Conservation (phyloP, 2,888 invertebrate genomes). For the Drosophila leonis region DNA sequence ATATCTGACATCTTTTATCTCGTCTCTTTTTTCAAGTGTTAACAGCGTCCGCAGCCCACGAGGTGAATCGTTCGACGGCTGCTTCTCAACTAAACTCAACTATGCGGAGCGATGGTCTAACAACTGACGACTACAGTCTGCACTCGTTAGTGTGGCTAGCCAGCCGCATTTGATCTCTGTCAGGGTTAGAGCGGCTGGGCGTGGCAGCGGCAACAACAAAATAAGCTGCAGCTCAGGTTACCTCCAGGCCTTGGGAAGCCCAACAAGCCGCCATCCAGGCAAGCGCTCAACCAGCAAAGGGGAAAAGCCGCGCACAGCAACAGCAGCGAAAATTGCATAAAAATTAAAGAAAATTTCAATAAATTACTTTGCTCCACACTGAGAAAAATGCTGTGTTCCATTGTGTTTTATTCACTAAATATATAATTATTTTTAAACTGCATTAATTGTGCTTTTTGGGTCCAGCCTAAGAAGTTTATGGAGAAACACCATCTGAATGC, state of each 20-base stretch:
- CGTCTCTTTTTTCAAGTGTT: neutral
- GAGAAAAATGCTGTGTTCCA: neutral
- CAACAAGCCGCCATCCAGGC: constrained; percentile 57
- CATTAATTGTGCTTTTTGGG: neutral
- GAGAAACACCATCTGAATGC: no score
- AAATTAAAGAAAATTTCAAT: constrained; percentile 6
- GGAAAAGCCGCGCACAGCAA: constrained; percentile 15
- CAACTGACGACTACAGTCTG: constrained; percentile 15
- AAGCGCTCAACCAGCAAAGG: constrained; percentile 51
- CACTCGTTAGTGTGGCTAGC: constrained; percentile 42
- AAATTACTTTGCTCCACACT: neutral
- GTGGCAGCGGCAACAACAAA: constrained; percentile 5
- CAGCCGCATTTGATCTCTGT: constrained; percentile 48
- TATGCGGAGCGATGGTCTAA: constrained; percentile 15
- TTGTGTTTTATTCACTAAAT: neutral
- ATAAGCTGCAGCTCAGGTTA: constrained; percentile 55
- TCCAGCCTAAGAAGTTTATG: neutral
- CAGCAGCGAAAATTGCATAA: neutral
- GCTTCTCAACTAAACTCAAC: constrained; percentile 53
- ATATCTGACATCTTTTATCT: constrained; percentile 58
- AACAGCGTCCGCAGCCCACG: constrained; percentile 23
- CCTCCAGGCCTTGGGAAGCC: constrained; percentile 67
- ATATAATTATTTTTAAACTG: neutral
- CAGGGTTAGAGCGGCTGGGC: constrained; percentile 21
- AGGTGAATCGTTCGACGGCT: constrained; percentile 61